phyloP scores from a whole-genome alignment of 1,140 invertebrate genomes.

The Sinonovacula constricta region DNA sequence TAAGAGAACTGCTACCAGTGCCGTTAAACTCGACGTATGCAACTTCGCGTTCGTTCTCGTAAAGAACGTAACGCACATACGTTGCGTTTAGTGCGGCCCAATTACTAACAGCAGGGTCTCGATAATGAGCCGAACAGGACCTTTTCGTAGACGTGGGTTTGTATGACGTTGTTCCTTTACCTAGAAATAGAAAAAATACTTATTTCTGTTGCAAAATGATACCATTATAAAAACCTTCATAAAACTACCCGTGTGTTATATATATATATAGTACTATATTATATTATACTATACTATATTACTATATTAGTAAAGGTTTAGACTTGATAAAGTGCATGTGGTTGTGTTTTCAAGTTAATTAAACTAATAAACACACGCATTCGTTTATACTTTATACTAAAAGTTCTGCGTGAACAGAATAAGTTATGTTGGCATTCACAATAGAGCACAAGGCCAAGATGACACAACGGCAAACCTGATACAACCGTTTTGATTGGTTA shows the following conservation, averaged over 20 bases:
- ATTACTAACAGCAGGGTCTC: neutral
- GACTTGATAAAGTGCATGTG: neutral
- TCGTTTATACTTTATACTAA: too few species aligned
- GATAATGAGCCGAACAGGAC: conserved; percentile 12
- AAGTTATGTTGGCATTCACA: too few species aligned
- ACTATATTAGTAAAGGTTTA: neutral
- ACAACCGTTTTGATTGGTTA: neutral
- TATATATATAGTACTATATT: too few species aligned
- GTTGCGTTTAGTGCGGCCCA: conserved; percentile 1
- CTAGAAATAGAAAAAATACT: neutral
- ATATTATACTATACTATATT: too few species aligned
- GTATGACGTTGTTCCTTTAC: neutral
- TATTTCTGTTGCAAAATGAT: neutral
- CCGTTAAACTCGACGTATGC: conserved; percentile 32
- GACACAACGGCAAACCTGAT: too few species aligned
- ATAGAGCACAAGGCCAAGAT: too few species aligned
- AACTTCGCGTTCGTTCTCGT: conserved; percentile 12
- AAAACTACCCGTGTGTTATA: neutral
- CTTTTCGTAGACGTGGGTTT: conserved; percentile 16
- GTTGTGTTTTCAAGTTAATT: neutral
- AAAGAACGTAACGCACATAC: conserved; percentile 23
- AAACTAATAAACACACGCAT: neutral
- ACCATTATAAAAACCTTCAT: neutral
- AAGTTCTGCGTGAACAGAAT: too few species aligned
- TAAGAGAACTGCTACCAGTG: neutral